Evolutionary conservation across 2,113 vertebrate species (phyloP), one percentile per base, ranked within the genome.

Genomic region (Oncorhynchus masou): DNA sequence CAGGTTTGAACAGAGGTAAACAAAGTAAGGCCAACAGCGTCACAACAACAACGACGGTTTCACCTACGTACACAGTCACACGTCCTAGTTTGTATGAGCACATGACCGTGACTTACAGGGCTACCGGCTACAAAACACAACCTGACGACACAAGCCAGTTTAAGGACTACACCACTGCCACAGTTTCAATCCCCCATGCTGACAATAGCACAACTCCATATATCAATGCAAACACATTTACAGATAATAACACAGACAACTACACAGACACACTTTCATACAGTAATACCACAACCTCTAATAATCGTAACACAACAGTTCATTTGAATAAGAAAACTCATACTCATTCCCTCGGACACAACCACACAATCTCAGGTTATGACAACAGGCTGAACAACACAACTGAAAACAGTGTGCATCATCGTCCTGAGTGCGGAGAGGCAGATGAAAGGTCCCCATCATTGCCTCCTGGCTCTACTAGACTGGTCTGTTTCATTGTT

Each of bases 401-500:
- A 68, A 34, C 34, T 31, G 49, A 39, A 49, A 22, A 34, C 8
- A 54, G 2, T 19, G 39, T 12, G 39, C 39, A 45, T 45, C 19
- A 2, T 16, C 68, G 48, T n/a, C 73, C 73, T 4, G 27, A 62
- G 16, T 80, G 75, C 9, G 45, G 29, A 16, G 71, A 65, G 20
- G 68, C 11, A n/a, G 51, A 51, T 4, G 20, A 31, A 13, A 57
- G 19, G 59, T 16, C 59, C 7, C 13, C 22, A 67, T 25, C 60
- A 22, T 1, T 31, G 3, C 9, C 29, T 76, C 31, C 19, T 1
- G 67, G 20, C 9, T 70, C 34, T 11, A 74, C 72, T 3, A 83
- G 20, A 49, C 22, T 82, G 60, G 27, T 78, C 49, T 88, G 86
- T 66, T 82, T 90, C 34, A 22, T 88, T 27, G 80, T 70, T 1